These are phyloP conservation scores for Leucophenga maculata DNA, from an alignment of 2,888 invertebrate genomes.

Conservation along the genomic window DNA sequence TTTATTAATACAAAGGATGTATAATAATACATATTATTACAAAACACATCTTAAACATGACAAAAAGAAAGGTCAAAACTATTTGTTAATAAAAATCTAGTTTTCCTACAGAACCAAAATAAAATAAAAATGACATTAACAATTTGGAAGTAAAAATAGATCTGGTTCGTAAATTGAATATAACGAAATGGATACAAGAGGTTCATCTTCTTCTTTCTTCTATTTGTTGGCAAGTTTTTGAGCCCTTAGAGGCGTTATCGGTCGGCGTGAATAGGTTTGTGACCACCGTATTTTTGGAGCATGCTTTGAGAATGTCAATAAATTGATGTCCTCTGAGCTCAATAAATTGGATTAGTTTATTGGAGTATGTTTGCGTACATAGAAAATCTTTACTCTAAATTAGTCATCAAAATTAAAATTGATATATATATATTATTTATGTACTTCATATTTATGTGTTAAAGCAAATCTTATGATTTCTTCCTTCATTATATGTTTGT, in stretches of 20 bases:
- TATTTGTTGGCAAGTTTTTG: conserved; percentile 3
- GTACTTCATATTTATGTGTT: conserved; percentile 36
- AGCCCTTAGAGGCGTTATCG: background rate
- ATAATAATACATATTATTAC: conserved; percentile 65
- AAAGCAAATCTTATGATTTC: conserved; percentile 51
- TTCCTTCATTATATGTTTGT: background rate
- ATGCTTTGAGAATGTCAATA: background rate
- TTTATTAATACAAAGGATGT: conserved; percentile 63
- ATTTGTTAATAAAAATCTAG: background rate
- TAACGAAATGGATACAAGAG: background rate
- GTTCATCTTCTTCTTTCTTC: background rate
- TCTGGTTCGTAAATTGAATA: background rate
- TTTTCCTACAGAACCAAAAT: conserved; percentile 1
- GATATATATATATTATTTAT: conserved; percentile 26
- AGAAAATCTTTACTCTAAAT: conserved; percentile 11
- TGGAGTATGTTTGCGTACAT: conserved; percentile 4
- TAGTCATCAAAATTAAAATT: conserved; percentile 3
- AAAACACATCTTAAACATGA: conserved; percentile 58
- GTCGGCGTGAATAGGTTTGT: background rate
- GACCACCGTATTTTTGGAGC: background rate
- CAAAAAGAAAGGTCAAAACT: conserved; percentile 33
- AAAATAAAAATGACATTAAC: background rate
- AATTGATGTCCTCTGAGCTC: background rate
- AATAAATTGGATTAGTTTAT: conserved; percentile 14
- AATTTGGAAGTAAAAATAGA: background rate